Evolutionary conservation across 2,113 vertebrate species (phyloP).

Genomic region (Pterocles burchelli): DNA sequence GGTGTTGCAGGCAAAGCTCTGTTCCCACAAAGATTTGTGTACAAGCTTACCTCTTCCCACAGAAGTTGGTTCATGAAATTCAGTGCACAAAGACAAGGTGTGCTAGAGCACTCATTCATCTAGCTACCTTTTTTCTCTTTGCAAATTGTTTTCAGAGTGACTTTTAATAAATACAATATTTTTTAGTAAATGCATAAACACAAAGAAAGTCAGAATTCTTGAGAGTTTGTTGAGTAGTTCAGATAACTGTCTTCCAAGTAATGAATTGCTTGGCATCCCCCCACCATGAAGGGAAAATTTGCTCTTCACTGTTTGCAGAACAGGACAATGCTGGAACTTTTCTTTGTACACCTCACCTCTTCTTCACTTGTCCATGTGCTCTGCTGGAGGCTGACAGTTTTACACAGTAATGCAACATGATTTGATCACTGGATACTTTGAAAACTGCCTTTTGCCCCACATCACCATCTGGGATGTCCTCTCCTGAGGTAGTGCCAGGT

Average conservation of each 20-base stretch:
- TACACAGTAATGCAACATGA: not conserved
- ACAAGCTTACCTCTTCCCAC: not conserved
- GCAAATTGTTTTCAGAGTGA: not conserved
- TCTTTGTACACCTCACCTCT: not conserved
- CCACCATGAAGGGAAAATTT: not conserved
- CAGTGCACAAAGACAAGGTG: not conserved
- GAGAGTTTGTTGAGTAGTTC: not conserved
- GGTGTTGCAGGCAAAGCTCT: rapidly evolving
- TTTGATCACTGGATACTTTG: not conserved
- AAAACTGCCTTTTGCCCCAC: not conserved
- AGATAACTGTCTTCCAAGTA: not conserved
- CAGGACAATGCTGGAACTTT: not conserved
- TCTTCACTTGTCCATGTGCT: not conserved
- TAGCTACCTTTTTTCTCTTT: not conserved
- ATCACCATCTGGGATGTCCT: not conserved
- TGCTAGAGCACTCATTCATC: not conserved
- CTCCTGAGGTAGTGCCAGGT: not conserved
- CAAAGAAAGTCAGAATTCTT: not conserved
- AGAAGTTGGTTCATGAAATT: not conserved
- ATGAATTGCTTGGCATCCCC: not conserved
- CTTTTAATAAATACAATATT: not conserved
- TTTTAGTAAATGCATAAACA: not conserved
- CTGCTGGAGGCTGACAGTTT: not conserved
- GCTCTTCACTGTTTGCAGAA: not conserved
- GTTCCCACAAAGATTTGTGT: not conserved